Conservation (phyloP, 2,797 vertebrate species). For the Tiaroga cobitis region DNA sequence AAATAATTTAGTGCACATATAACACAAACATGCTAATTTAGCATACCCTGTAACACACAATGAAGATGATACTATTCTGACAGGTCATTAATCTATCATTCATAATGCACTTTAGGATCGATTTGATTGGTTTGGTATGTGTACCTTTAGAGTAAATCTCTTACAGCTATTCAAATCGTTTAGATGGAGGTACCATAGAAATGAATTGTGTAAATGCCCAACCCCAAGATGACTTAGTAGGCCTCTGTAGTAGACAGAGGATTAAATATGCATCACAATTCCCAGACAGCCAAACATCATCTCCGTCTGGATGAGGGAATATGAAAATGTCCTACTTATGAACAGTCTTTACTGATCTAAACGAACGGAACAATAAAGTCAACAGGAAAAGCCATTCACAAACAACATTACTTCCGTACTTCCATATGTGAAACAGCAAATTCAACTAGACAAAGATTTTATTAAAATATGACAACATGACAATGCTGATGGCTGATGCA, state of each 20-base stretch:
- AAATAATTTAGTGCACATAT: slow-evolving; percentile 7
- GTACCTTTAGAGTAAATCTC: background rate
- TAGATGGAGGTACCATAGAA: background rate
- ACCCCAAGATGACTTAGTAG: slow-evolving; percentile 28
- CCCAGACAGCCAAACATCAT: slow-evolving; percentile 50
- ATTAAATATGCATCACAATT: slow-evolving; percentile 57
- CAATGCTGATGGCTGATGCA: no score
- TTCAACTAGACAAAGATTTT: background rate
- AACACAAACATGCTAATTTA: slow-evolving; percentile 26
- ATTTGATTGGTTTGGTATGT: background rate
- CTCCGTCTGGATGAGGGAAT: slow-evolving; percentile 40
- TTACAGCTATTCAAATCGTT: no score
- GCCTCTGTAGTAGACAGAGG: slow-evolving; percentile 25
- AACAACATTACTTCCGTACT: background rate
- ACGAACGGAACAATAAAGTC: background rate
- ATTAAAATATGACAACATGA: background rate
- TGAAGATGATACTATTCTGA: background rate
- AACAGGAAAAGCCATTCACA: background rate
- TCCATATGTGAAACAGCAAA: background rate
- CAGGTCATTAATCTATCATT: slow-evolving; percentile 9
- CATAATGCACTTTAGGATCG: background rate
- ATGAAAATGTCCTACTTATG: background rate
- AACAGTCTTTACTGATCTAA: background rate
- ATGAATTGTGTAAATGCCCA: background rate
- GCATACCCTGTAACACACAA: background rate